Evolutionary conservation across 1,140 invertebrate species (phyloP).

Genomic region (Zelostemma sp.): DNA sequence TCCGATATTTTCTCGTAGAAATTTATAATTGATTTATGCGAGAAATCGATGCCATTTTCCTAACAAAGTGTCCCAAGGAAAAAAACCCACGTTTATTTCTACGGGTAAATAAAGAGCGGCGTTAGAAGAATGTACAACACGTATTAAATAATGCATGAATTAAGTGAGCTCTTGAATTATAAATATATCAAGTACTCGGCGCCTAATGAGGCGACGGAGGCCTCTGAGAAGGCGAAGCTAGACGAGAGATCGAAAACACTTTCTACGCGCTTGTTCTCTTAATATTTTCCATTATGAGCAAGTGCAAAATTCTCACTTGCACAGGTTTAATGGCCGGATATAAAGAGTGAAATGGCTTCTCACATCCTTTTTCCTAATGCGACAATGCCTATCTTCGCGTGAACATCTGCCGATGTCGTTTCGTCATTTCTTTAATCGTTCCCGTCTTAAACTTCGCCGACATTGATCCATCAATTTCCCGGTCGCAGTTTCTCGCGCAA

Average conservation of each 20-base stretch:
- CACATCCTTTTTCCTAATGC: constrained; percentile 43
- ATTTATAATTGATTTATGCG: too few relatives aligned
- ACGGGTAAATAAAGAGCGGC: too few relatives aligned
- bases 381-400: constrained; percentile 25
- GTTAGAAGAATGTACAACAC: background rate
- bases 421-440: constrained; percentile 29
- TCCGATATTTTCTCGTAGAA: too few relatives aligned
- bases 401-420: constrained; percentile 21
- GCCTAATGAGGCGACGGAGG: constrained; percentile 29
- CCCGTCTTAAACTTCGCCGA: constrained; percentile 6
- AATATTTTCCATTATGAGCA: constrained; percentile 38
- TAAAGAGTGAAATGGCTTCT: constrained; percentile 43
- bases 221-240: constrained; percentile 27
- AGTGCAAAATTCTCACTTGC: constrained; percentile 45
- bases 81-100: background rate
- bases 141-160: constrained; percentile 18
- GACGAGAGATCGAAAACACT: constrained; percentile 35
- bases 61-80: background rate
- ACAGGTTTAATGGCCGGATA: constrained; percentile 36
- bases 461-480: constrained; percentile 5
- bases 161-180: background rate
- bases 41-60: background rate
- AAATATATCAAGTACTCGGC: constrained; percentile 17
- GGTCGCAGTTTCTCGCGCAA: too few relatives aligned
- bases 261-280: constrained; percentile 24